Evolutionary conservation across 2,888 invertebrate genomes (phyloP).

Genomic region (Melieria picta): DNA sequence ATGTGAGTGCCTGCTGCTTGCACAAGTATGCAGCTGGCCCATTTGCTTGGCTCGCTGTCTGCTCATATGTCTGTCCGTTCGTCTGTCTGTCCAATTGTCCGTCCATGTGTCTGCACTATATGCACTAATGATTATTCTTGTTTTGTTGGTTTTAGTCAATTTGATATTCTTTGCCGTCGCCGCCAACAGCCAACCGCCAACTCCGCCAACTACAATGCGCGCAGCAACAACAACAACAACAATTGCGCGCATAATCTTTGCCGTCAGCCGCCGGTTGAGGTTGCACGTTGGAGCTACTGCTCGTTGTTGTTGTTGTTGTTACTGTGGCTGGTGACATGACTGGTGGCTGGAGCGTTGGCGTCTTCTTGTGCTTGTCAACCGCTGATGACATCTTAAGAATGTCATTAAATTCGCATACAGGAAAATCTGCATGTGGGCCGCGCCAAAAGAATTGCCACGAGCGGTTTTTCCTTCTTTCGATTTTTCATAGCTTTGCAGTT

Average conservation of each 20-base stretch:
- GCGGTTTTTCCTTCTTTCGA: conserved; percentile 39
- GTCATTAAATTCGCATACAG: conserved; percentile 60
- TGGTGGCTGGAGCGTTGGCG: too few species aligned
- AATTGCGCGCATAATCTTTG: neutral
- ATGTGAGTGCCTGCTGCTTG: too few species aligned
- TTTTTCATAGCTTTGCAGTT: neutral
- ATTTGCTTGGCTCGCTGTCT: neutral
- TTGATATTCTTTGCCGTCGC: conserved; percentile 51
- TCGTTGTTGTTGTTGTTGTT: neutral
- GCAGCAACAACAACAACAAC: conserved; percentile 22
- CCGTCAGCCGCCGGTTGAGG: neutral
- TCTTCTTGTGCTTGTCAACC: conserved; percentile 41
- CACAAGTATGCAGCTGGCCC: neutral
- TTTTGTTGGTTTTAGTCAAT: conserved; percentile 56
- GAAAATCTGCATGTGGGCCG: conserved; percentile 56
- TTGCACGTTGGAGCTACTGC: neutral
- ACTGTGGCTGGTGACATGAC: neutral
- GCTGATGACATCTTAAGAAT: conserved; percentile 62
- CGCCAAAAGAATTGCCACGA: conserved; percentile 57
- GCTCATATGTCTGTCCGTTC: conserved; percentile 3
- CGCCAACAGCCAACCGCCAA: conserved; percentile 30
- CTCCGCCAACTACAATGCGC: conserved; percentile 23
- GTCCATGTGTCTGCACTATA: neutral
- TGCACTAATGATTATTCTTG: conserved; percentile 57
- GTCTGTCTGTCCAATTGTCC: too few species aligned